Evolutionary conservation across 2,113 vertebrate genomes (phyloP).

Genomic region (Sphaerodactylus townsendi): DNA sequence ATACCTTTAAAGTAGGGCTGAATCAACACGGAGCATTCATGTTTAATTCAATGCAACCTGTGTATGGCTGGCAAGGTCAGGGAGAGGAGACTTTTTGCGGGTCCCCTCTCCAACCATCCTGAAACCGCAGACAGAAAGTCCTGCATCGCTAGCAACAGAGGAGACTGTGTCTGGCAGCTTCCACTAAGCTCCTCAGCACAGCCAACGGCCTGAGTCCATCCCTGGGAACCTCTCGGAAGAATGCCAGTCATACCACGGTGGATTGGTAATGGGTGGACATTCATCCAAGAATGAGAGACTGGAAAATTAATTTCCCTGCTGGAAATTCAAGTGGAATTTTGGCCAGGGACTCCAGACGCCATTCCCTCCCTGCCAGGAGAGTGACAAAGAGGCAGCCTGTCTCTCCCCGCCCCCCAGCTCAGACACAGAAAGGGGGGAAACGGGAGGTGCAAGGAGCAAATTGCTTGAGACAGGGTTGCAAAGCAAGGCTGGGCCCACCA

Average conservation of each 20-base stretch:
- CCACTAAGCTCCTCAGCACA: neutral
- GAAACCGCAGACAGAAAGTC: neutral
- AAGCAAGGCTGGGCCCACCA: conserved; percentile 16
- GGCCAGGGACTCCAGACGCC: neutral
- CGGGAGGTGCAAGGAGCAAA: conserved; percentile 45
- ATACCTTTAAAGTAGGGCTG: neutral
- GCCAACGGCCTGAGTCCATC: neutral
- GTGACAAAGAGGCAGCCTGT: conserved; percentile 28
- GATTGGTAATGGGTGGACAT: neutral
- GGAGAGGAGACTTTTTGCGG: neutral
- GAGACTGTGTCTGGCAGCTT: neutral
- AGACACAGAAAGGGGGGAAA: conserved; percentile 40
- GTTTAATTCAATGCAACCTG: too few species aligned
- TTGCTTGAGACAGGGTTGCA: conserved; percentile 44
- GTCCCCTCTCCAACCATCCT: too few species aligned
- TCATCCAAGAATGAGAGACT: neutral
- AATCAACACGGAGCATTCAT: neutral
- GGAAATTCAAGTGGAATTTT: conserved; percentile 1
- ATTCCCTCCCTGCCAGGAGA: neutral
- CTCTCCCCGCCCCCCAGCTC: conserved; percentile 15
- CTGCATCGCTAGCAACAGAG: too few species aligned
- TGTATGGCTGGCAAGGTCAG: neutral
- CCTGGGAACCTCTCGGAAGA: neutral
- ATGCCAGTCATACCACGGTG: neutral
- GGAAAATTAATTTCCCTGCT: conserved; percentile 15